Conservation (phyloP, 2,888 invertebrate species). For the Tipula vernalis region DNA sequence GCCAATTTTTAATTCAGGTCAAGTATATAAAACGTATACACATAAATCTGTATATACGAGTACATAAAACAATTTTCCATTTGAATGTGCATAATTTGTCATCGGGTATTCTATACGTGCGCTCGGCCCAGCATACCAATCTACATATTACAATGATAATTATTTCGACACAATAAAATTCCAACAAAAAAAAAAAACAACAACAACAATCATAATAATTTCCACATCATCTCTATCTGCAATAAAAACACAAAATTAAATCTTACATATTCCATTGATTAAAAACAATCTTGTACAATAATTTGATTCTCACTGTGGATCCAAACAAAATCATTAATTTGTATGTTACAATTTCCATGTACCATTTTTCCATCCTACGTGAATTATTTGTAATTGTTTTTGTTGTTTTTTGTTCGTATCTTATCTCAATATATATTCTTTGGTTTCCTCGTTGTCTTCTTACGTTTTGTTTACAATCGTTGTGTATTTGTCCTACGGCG, state of each 20-base stretch:
- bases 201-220: background rate
- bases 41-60: background rate
- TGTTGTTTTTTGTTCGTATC: background rate
- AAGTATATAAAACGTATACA: background rate
- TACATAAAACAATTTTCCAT: background rate
- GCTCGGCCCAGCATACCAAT: background rate
- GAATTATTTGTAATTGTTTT: background rate
- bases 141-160: background rate
- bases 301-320: background rate
- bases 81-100: background rate
- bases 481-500: background rate
- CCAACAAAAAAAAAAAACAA: background rate
- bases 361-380: background rate
- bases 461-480: background rate
- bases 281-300: background rate
- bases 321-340: conserved; percentile 4
- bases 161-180: background rate
- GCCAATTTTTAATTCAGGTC: background rate
- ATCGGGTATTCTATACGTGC: background rate
- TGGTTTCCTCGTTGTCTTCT: background rate
- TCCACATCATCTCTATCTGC: background rate
- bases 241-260: background rate
- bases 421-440: background rate
- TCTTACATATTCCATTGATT: background rate
- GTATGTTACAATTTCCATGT: background rate